Percentiles rank a stretch among this genome's conserved stretches.
Conservation (phyloP, 2,113 vertebrate genomes). For the Leptodactylus fuscus region DNA sequence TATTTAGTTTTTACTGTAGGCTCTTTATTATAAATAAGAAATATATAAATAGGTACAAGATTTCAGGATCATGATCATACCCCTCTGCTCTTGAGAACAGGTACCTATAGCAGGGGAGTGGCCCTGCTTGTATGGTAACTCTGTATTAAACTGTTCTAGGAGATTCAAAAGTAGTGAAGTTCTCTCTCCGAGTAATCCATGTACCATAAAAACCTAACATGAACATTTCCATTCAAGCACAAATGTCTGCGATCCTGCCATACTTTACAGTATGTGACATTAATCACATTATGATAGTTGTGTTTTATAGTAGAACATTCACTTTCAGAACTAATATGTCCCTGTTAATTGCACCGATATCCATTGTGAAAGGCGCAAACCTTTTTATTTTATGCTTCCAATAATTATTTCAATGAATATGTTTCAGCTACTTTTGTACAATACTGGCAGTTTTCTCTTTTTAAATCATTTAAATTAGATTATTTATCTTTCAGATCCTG, state of each 20-base stretch:
- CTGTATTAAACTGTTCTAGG: too few relatives aligned
- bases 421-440: background rate
- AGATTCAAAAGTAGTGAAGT: too few relatives aligned
- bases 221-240: background rate
- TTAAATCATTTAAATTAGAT: background rate
- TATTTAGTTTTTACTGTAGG: too few relatives aligned
- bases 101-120: too few relatives aligned
- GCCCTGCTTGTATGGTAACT: too few relatives aligned
- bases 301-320: background rate
- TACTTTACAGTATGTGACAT: constrained; percentile 3
- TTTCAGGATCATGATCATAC: too few relatives aligned
- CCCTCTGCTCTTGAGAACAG: too few relatives aligned
- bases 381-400: background rate
- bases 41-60: too few relatives aligned
- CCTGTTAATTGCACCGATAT: background rate
- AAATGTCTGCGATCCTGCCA: background rate
- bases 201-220: background rate
- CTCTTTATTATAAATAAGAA: too few relatives aligned
- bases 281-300: constrained; percentile 7
- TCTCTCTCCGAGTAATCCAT: too few relatives aligned
- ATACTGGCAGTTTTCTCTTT: background rate
- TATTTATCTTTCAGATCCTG: background rate
- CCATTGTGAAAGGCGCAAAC: background rate
- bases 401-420: background rate
- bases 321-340: background rate